Evolutionary conservation across 2,888 invertebrate species (phyloP), one percentile per base, ranked within the genome.

Genomic region (Lordiphosa fenestrarum): DNA sequence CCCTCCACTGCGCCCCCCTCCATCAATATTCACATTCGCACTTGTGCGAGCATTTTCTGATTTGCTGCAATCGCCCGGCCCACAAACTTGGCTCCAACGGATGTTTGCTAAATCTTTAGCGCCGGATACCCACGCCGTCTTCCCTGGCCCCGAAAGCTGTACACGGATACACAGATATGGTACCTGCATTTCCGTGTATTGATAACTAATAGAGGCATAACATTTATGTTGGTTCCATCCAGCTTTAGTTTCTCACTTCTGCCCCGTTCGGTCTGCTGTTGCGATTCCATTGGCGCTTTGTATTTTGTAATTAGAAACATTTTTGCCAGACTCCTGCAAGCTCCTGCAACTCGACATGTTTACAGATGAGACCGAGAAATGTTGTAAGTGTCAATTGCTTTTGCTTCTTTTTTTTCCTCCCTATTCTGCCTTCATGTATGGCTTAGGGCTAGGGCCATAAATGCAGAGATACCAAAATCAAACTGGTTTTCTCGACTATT

Each of bases 1-100:
- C n/a, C n/a, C n/a, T n/a, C n/a, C n/a, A n/a, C n/a, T n/a, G n/a
- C n/a, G n/a, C n/a, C n/a, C n/a, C n/a, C n/a, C n/a, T n/a, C n/a
- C n/a, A n/a, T n/a, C 78, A 83, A 81, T 85, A 85, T 83, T 85
- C 81, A 85, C 81, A 81, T 85, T 83, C 84, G 76, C 81, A 81
- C 85, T 81, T 80, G 80, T 83, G 73, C 71, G 85, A 81, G 67
- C 67, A 84, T 78, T 84, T 82, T 81, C 75, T 84, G 80, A 81
- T 81, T 81, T 81, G 81, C 82, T 72, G 75, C 72, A 81, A 73
- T 69, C 73, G 68, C 68, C 70, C 61, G 65, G 64, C 61, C 66
- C 73, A 69, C 73, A 73, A 78, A 71, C 69, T 71, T 67, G 53
- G 56, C 69, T 62, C 53, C 52, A 68, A 57, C 77, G 76, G 84